Base-by-base conservation (phyloP, 2,888 invertebrate species). In the Erebia aethiops region DNA sequence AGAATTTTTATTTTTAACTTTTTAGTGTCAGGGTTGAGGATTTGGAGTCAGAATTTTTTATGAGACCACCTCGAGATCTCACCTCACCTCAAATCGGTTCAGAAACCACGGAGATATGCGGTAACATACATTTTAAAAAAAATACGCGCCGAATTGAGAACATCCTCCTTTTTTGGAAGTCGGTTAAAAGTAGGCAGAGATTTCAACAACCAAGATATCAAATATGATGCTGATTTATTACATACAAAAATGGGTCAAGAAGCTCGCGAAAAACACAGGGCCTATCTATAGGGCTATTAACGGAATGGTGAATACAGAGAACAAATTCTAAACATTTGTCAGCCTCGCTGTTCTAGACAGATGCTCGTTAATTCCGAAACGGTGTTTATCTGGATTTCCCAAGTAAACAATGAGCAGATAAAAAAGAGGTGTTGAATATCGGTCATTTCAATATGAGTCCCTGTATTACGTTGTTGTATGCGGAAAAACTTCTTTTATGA, bases 311-410 rank as follows among this genome's bases (percentile, higher is more conserved):
- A 75, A 76, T 76, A 72, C 76, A 71, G 73, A 71, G 76, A 73
- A 77, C 77, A 77, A 77, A 79, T 79, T 77, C 77, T 77, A 77
- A 77, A 76, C 79, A 79, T 79, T 79, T 77, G 71, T 79, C 79
- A 79, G 72, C 49, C 64, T 72, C 66, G 69, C 74, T 79, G 78
- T 65, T 76, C 69, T 57, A 74, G 70, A 68, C 79, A 77, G 77
- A 74, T 69, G 63, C 74, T 75, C 79, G 77, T 80, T 79, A 79
- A 80, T 80, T 74, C 74, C 67, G 61, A 67, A 72, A 64, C 68
- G 52, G 74, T 72, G 78, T 78, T 75, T 75, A 77, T 78, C 74
- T 75, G 72, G 69, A 74, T 74, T 62, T 72, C 71, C 73, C 67
- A 73, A 75, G 73, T 74, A 74, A 77, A 76, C 77, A 77, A 79